phyloP scores from a whole-genome alignment of 2,888 invertebrate species.

The Apotomis turbidana region DNA sequence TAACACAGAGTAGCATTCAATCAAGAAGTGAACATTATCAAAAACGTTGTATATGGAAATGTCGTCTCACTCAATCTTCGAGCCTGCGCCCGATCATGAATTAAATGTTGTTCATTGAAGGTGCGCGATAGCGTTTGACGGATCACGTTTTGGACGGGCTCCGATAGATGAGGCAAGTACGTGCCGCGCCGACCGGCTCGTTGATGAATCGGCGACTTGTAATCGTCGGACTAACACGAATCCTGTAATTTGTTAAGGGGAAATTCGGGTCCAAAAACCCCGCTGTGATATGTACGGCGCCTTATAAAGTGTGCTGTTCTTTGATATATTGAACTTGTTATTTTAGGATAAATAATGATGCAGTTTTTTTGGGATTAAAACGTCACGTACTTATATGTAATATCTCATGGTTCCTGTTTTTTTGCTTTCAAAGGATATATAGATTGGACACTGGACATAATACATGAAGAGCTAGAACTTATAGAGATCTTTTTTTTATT shows the following conservation, averaged over 20 bases:
- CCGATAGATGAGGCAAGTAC: conserved; percentile 76
- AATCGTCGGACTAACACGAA: conserved; percentile 78
- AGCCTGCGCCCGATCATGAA: conserved; percentile 48
- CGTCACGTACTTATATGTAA: too few relatives aligned
- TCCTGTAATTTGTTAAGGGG: conserved; percentile 69
- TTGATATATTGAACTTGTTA: conserved; percentile 27
- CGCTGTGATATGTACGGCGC: conserved; percentile 34
- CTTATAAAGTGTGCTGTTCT: conserved; percentile 21
- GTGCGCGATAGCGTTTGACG: conserved; percentile 74
- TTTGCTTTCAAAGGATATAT: too few relatives aligned
- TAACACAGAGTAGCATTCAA: conserved; percentile 5
- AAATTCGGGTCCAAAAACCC: conserved; percentile 40
- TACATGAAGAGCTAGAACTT: too few relatives aligned
- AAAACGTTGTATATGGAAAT: conserved; percentile 29
- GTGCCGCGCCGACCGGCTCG: conserved; percentile 69
- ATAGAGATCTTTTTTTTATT: too few relatives aligned
- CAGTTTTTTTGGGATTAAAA: background rate
- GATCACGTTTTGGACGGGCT: conserved; percentile 70
- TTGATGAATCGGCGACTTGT: conserved; percentile 80
- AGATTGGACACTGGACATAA: too few relatives aligned
- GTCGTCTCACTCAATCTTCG: conserved; percentile 45
- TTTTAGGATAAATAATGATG: conserved; percentile 3
- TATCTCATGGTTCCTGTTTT: too few relatives aligned
- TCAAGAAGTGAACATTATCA: conserved; percentile 16
- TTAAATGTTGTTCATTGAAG: conserved; percentile 73